A percentile compares a stretch with the other conserved stretches of the same genome.
phyloP scores from a whole-genome alignment of 2,113 vertebrate species.

The Bubo bubo region DNA sequence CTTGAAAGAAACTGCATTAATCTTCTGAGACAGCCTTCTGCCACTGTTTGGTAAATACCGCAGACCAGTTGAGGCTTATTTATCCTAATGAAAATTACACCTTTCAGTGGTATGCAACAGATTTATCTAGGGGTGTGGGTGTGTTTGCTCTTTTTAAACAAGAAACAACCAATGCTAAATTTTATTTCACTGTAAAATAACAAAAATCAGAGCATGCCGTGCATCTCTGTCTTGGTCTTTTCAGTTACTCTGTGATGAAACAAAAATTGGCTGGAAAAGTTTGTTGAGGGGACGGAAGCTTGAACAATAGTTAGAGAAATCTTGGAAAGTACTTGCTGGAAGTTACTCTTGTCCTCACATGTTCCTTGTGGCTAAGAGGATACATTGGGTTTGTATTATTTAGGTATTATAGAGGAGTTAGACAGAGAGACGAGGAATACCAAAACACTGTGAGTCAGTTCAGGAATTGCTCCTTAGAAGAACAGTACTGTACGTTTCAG shows the following conservation, averaged over 20 bases:
- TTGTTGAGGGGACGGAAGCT: neutral
- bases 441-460: neutral
- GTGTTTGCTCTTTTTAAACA: neutral
- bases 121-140: neutral
- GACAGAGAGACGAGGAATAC: rapidly evolving
- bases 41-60: neutral
- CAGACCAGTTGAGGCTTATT: neutral
- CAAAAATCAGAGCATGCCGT: rapidly evolving
- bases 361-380: neutral
- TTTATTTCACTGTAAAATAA: neutral
- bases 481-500: neutral
- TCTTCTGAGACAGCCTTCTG: neutral
- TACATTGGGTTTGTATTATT: neutral
- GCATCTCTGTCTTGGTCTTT: neutral
- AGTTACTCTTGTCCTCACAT: rapidly evolving
- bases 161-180: neutral
- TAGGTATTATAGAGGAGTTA: neutral
- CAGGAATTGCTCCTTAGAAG: neutral
- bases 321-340: neutral
- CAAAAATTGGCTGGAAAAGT: neutral
- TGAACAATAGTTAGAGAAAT: neutral
- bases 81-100: neutral
- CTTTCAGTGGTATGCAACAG: neutral
- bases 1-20: neutral
- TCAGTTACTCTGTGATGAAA: neutral